Evolutionary conservation across 2,113 vertebrate genomes (phyloP).

Genomic region (Eidolon helvum): DNA sequence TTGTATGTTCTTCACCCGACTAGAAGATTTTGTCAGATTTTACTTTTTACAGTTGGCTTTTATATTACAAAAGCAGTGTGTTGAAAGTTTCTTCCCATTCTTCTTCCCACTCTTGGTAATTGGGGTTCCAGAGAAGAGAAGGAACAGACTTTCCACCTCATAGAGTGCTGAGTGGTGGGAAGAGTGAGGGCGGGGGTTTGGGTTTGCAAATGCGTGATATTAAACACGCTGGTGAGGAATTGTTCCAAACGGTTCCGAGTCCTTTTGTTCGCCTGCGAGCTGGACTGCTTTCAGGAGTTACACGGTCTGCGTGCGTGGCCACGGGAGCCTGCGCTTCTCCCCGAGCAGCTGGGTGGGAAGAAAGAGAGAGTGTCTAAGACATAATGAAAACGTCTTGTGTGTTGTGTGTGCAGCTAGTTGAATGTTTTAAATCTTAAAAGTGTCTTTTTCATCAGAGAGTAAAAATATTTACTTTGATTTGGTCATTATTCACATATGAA

Average conservation of each 20-base stretch:
- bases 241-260: neutral
- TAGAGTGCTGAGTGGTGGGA: neutral
- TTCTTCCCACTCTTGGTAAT: neutral
- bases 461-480: neutral
- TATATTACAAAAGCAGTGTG: neutral
- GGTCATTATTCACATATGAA: neutral
- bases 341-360: neutral
- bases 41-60: neutral
- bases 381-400: neutral
- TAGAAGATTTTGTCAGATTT: neutral
- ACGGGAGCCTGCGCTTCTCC: neutral
- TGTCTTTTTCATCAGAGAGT: neutral
- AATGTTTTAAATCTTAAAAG: neutral
- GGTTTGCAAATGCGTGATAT: neutral
- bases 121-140: neutral
- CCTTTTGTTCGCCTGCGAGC: neutral
- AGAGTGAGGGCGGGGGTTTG: neutral
- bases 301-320: neutral
- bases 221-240: neutral
- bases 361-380: neutral
- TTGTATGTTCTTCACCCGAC: neutral
- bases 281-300: neutral
- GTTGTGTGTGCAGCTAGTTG: neutral
- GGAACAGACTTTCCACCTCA: neutral
- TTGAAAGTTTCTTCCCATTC: neutral